phyloP scores from a whole-genome alignment of 2,888 invertebrate genomes.

The Eucriotettix oculatus region DNA sequence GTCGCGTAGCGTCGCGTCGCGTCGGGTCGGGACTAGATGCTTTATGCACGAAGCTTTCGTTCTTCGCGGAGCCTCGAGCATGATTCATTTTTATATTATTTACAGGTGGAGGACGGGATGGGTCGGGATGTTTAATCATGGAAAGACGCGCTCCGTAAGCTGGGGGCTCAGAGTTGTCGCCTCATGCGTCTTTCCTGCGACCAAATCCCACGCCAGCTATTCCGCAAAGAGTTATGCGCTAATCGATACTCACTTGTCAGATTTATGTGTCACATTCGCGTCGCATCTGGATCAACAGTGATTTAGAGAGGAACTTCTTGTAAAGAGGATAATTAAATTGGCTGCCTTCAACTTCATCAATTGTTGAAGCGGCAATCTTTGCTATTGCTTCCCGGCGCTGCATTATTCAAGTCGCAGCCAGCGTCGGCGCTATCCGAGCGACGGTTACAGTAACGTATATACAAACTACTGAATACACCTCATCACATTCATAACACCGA shows the following conservation, averaged over 20 bases:
- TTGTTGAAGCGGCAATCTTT: not conserved
- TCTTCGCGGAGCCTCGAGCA: no score
- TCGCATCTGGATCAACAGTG: constrained; percentile 6
- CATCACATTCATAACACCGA: no score
- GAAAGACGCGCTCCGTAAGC: no score
- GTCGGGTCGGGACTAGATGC: no score
- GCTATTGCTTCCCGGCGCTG: not conserved
- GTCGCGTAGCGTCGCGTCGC: no score
- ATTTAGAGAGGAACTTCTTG: constrained; percentile 2
- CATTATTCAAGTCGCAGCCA: not conserved
- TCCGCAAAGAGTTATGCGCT: constrained; percentile 10
- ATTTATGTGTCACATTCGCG: constrained; percentile 11
- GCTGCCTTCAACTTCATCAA: not conserved
- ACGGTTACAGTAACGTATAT: no score
- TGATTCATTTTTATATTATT: no score
- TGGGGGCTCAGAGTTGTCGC: not conserved
- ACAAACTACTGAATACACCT: no score
- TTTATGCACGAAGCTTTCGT: no score
- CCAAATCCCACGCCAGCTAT: constrained; percentile 7
- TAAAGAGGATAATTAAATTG: not conserved
- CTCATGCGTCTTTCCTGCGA: not conserved
- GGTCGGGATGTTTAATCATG: no score
- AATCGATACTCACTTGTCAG: constrained; percentile 11
- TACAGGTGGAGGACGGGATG: no score
- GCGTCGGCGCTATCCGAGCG: no score